Percentiles rank a stretch among this genome's conserved stretches.
Conservation (phyloP, 37 sponge, comb jelly and placozoan genomes). For the Aplysina aerophoba region DNA sequence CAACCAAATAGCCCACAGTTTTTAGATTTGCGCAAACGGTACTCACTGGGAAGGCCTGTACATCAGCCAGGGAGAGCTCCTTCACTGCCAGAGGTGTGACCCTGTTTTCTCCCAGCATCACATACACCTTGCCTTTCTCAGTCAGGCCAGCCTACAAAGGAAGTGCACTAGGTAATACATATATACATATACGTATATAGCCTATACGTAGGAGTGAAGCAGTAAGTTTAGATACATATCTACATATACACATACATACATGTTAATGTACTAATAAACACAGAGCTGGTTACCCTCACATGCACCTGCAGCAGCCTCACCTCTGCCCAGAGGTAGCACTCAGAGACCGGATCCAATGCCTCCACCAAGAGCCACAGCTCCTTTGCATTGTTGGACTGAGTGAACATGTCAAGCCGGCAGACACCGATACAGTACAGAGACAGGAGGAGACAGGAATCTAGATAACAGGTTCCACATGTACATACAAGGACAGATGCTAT, state of each 20-base stretch:
- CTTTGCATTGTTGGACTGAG: constrained; percentile 50
- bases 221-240: too few relatives aligned
- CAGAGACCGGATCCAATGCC: constrained; percentile 36
- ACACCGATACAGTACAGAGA: not conserved
- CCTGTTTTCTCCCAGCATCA: constrained; percentile 45
- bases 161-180: too few relatives aligned
- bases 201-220: too few relatives aligned
- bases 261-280: too few relatives aligned
- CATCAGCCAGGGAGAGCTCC: constrained; percentile 37
- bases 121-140: constrained; percentile 48
- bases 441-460: not conserved
- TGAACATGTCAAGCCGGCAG: constrained; percentile 25
- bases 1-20: too few relatives aligned
- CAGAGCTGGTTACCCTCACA: too few relatives aligned
- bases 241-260: too few relatives aligned
- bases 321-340: constrained; percentile 53
- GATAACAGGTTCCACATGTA: too few relatives aligned
- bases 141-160: constrained; percentile 55
- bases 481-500: constrained; percentile 4
- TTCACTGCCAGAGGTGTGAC: constrained; percentile 20
- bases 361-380: constrained; percentile 61
- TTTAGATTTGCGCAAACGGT: too few relatives aligned
- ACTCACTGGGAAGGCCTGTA: constrained; percentile 14
- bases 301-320: constrained; percentile 8
- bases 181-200: too few relatives aligned